Conservation (phyloP, 2,888 invertebrate genomes). For the Andrena trimmerana region DNA sequence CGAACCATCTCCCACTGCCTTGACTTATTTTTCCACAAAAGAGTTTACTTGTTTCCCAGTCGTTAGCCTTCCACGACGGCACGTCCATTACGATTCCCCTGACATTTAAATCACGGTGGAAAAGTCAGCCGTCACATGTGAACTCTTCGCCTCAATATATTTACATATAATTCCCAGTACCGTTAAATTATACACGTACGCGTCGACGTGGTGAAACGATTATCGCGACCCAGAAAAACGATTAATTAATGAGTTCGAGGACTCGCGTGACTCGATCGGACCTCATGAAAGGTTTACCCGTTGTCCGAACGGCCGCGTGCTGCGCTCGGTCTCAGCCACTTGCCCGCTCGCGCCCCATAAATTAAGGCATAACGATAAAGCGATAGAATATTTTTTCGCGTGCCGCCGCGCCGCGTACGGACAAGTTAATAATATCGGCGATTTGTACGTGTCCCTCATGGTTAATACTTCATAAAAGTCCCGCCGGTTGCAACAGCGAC, state of each 20-base stretch:
- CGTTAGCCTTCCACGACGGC: neutral
- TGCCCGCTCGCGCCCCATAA: constrained; percentile 29
- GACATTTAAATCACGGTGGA: neutral
- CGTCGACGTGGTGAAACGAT: constrained; percentile 31
- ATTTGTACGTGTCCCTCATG: constrained; percentile 45
- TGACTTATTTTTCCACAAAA: neutral
- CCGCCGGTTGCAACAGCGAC: constrained; percentile 25
- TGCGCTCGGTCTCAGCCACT: constrained; percentile 41
- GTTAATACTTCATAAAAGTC: constrained; percentile 52
- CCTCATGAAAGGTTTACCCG: constrained; percentile 39
- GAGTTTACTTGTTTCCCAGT: neutral
- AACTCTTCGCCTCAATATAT: neutral
- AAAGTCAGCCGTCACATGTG: neutral
- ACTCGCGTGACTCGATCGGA: constrained; percentile 52
- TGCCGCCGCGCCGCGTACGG: neutral
- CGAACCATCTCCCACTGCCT: neutral
- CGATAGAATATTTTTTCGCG: constrained; percentile 47
- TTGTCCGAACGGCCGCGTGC: constrained; percentile 31
- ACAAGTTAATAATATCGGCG: constrained; percentile 49
- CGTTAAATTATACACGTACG: constrained; percentile 41
- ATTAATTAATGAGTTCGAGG: constrained; percentile 49
- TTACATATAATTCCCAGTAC: constrained; percentile 17
- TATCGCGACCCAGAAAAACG: constrained; percentile 43
- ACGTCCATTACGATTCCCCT: constrained; percentile 3
- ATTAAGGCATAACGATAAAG: constrained; percentile 53